phyloP scores from a whole-genome alignment of 2,113 vertebrate species.

The Eubucco bourcierii region DNA sequence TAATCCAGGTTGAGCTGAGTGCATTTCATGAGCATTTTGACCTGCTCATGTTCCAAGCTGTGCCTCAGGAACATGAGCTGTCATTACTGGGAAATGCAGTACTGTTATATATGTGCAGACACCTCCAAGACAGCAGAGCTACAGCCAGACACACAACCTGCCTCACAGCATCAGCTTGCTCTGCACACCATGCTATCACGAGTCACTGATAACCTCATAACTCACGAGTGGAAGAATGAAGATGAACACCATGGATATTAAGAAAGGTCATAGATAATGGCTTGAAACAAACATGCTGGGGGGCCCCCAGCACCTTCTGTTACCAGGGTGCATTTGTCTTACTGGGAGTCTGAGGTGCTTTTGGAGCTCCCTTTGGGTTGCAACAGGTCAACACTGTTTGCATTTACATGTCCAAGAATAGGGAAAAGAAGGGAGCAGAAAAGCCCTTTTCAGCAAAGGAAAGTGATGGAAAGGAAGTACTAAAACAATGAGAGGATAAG shows the following conservation, averaged over 20 bases:
- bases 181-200: fast-evolving
- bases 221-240: background rate
- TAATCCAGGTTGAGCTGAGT: background rate
- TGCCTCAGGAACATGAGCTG: fast-evolving
- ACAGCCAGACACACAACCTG: background rate
- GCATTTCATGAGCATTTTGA: background rate
- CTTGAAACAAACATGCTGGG: background rate
- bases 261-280: background rate
- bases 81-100: background rate
- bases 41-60: background rate
- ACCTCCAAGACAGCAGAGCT: background rate
- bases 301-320: background rate
- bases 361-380: background rate
- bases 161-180: fast-evolving
- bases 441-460: background rate
- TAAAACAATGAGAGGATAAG: background rate
- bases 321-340: background rate
- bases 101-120: background rate
- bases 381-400: background rate
- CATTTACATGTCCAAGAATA: background rate
- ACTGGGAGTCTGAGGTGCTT: background rate
- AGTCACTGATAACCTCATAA: slow-evolving; percentile 8
- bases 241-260: background rate
- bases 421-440: background rate
- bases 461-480: background rate